Evolutionary conservation across 2,113 vertebrate genomes (phyloP).

Genomic region (Chrysemys picta): DNA sequence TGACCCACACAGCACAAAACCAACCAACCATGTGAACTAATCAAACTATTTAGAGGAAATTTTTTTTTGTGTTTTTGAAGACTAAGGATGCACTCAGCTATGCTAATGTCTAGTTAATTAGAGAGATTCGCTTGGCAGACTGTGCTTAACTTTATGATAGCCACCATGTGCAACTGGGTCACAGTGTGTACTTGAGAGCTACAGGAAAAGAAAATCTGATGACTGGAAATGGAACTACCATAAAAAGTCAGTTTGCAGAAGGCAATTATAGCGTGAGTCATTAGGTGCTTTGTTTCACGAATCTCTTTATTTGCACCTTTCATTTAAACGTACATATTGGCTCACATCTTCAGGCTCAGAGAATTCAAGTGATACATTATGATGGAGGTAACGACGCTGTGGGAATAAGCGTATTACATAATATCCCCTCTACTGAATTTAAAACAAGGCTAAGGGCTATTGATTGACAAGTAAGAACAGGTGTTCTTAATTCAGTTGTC

Average conservation of each 20-base stretch:
- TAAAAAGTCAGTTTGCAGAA: background rate
- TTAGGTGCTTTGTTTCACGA: background rate
- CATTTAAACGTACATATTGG: background rate
- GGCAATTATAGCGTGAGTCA: background rate
- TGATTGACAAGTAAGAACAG: background rate
- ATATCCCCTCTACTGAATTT: background rate
- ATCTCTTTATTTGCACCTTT: background rate
- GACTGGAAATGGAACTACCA: background rate
- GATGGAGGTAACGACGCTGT: background rate
- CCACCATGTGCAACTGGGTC: background rate
- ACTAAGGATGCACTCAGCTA: background rate
- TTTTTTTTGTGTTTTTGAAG: background rate
- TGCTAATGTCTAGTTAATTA: background rate
- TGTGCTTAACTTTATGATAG: background rate
- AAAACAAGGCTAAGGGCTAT: background rate
- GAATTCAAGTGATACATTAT: background rate
- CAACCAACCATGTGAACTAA: background rate
- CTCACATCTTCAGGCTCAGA: background rate
- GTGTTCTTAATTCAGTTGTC: background rate
- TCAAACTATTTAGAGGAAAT: background rate
- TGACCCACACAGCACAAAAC: background rate
- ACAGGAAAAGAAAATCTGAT: background rate
- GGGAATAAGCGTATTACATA: background rate
- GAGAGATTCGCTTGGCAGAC: background rate
- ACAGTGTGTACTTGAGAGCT: background rate